Evolutionary conservation across 2,888 invertebrate genomes (phyloP).

Genomic region (Papilio protenor): DNA sequence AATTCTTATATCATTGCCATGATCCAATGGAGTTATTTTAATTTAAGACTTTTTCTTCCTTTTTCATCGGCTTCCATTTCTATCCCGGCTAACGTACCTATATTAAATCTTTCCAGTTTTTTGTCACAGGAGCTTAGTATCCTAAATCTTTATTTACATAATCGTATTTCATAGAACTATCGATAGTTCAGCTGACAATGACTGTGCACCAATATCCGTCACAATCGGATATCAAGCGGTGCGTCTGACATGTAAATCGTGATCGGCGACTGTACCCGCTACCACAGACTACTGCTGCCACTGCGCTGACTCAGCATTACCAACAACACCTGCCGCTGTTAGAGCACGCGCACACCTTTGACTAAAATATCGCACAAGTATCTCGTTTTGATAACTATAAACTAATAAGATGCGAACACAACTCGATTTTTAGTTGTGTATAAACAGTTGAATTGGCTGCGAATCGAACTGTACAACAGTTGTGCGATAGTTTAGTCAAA

Average conservation of each 20-base stretch:
- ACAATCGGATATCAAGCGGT: conserved; percentile 81
- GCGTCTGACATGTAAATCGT: conserved; percentile 83
- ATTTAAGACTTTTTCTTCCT: background rate
- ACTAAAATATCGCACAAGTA: too few relatives aligned
- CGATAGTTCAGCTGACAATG: conserved; percentile 59
- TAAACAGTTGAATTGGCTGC: too few relatives aligned
- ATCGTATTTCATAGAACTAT: conserved; percentile 69
- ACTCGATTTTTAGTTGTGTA: too few relatives aligned
- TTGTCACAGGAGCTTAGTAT: conserved; percentile 48
- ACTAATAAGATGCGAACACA: too few relatives aligned
- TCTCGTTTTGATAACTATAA: too few relatives aligned
- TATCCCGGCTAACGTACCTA: background rate
- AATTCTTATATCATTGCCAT: background rate
- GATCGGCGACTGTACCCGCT: conserved; percentile 78
- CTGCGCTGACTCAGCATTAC: conserved; percentile 78
- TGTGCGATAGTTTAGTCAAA: too few relatives aligned
- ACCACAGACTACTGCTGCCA: conserved; percentile 82
- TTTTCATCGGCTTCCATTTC: background rate
- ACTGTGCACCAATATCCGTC: conserved; percentile 61
- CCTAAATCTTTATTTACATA: conserved; percentile 67
- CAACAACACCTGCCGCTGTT: conserved; percentile 72
- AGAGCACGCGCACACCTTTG: too few relatives aligned
- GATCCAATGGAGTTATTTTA: background rate
- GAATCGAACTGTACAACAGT: too few relatives aligned
- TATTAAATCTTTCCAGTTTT: conserved; percentile 3